Percentiles rank a stretch among this genome's conserved stretches.
Conservation (phyloP, 2,113 vertebrate species). For the Crotalus viridis region DNA sequence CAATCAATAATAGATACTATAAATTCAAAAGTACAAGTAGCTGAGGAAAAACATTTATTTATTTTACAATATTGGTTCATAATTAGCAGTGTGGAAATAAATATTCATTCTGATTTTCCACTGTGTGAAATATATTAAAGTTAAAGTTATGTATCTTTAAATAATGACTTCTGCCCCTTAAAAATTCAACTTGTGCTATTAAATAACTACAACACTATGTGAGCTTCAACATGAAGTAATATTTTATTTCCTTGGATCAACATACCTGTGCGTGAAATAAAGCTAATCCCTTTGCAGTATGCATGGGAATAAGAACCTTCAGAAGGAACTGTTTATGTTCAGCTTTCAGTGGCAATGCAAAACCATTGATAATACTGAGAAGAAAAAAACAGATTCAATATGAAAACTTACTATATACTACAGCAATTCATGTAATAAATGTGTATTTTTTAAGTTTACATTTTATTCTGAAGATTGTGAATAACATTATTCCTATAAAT, state of each 20-base stretch:
- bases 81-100: neutral
- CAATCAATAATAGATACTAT: neutral
- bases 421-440: neutral
- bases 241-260: neutral
- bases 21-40: neutral
- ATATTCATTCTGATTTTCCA: neutral
- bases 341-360: constrained; percentile 95
- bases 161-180: neutral
- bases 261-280: constrained; percentile 97
- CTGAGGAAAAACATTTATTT: neutral
- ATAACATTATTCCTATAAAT: neutral
- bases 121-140: constrained; percentile 12
- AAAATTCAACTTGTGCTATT: neutral
- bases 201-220: neutral
- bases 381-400: constrained; percentile 55
- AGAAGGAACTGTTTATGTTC: constrained; percentile 99
- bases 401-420: constrained; percentile 22
- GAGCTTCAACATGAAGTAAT: neutral
- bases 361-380: constrained; percentile 98
- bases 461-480: neutral
- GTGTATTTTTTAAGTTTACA: neutral
- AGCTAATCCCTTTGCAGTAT: constrained; percentile 91
- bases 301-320: constrained; percentile 98
- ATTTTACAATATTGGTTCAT: neutral
- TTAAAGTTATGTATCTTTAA: constrained; percentile 32